These are phyloP conservation scores for Brevipalpus yothersi DNA, from an alignment of 1,140 invertebrate species.

Conservation along the genomic window DNA sequence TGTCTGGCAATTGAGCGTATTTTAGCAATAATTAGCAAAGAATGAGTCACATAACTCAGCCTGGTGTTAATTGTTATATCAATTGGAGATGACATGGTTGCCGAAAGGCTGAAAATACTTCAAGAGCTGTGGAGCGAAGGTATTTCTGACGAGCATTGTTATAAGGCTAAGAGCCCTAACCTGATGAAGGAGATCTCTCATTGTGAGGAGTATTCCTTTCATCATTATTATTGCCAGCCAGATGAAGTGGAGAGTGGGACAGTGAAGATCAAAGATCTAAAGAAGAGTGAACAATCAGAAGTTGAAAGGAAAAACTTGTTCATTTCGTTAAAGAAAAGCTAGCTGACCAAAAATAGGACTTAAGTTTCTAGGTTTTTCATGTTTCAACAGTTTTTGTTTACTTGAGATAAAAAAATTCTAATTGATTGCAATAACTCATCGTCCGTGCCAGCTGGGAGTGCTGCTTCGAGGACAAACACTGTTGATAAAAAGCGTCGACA, in stretches of 20 bases:
- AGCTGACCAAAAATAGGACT: too few species aligned
- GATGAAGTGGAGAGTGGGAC: slow-evolving; percentile 59
- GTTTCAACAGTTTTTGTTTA: too few species aligned
- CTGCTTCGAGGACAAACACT: too few species aligned
- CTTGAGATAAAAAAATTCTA: too few species aligned
- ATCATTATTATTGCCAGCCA: slow-evolving; percentile 73
- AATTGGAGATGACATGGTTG: slow-evolving; percentile 79
- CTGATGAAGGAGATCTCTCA: slow-evolving; percentile 74
- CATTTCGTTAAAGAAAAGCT: background rate
- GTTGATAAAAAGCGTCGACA: too few species aligned
- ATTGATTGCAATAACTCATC: too few species aligned
- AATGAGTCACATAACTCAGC: background rate
- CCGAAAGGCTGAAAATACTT: slow-evolving; percentile 65
- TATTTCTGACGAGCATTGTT: slow-evolving; percentile 67
- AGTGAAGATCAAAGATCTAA: slow-evolving; percentile 30
- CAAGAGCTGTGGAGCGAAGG: slow-evolving; percentile 59
- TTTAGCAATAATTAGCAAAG: slow-evolving; percentile 54
- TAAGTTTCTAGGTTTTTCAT: too few species aligned
- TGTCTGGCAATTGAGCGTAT: slow-evolving; percentile 87
- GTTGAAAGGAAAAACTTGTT: background rate
- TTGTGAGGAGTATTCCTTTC: slow-evolving; percentile 82
- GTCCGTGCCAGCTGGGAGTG: too few species aligned
- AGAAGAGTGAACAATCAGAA: slow-evolving; percentile 1
- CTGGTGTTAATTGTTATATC: slow-evolving; percentile 31
- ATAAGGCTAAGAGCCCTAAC: slow-evolving; percentile 74